Evolutionary conservation across 2,113 vertebrate species (phyloP), one percentile per base, ranked within the genome.

Genomic region (Meles meles): DNA sequence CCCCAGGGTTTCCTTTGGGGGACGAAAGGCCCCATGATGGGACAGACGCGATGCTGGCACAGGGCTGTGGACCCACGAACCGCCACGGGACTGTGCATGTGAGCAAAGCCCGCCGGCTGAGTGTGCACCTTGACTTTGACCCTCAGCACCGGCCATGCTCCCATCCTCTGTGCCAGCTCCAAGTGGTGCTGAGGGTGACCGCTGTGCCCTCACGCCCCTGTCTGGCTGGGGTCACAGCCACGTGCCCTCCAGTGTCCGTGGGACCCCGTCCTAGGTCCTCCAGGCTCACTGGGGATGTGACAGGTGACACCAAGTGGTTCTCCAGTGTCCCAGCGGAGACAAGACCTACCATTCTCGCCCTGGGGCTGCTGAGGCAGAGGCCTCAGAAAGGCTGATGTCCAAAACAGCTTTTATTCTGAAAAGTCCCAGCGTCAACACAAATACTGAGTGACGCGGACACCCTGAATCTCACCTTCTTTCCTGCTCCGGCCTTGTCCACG

Each of bases 401-500:
- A 20, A 13, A 76, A 65, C 6, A 29, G 69, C 44, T 59, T 47
- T 59, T 5, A 8, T 52, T 4, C 25, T 9, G 11, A 8, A 37
- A 71, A 84, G n/a, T n/a, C 18, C 49, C 29, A 25, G 20, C 17
- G 12, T 47, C 0, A 44, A n/a, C 9, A 23, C 20, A 13, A 17
- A 59, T 0, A 42, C 2, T 23, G 10, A 23, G 67, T 17, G 52
- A 59, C 10, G 5, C 49, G 34, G 5, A 2, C 3, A 39, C 25
- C 5, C 18, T 0, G 0, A 27, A 11, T 4, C 1, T 5, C 14
- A 8, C 74, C 39, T 23, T 69, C 39, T 23, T 69, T 23, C 47
- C 7, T 5, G 15, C 6, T 13, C 11, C 6, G 25, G 15, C 72
- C 21, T 4, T 29, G 84, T 31, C 55, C 0, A 0, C 7, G 39